A percentile compares a stretch with the other conserved stretches of the same genome.
Evolutionary conservation across 2,797 vertebrate genomes (phyloP).

Genomic region (Coendou prehensilis): DNA sequence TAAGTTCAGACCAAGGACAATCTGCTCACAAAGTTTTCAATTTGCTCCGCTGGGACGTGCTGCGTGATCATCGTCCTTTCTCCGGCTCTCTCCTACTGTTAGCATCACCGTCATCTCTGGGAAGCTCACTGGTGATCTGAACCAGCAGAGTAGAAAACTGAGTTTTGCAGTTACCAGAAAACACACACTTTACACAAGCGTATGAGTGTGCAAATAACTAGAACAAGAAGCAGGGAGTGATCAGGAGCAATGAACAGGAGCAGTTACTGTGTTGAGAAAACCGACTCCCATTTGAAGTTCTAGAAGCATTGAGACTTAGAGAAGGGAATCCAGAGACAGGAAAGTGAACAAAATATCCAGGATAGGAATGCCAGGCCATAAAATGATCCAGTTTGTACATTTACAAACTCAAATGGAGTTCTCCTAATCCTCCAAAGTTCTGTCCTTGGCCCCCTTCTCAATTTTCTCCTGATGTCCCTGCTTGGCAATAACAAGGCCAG

Average conservation of each 20-base stretch:
- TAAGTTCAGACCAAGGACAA: conserved; percentile 61
- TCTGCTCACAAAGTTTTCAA: neutral
- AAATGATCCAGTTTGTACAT: neutral
- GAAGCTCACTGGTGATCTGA: neutral
- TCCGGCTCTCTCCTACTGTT: neutral
- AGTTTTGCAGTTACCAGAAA: neutral
- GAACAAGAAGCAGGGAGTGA: neutral
- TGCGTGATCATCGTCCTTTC: neutral
- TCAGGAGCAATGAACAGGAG: neutral
- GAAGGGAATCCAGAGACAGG: neutral
- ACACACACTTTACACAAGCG: neutral
- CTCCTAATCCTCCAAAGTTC: neutral
- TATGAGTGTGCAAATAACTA: neutral
- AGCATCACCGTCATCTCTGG: neutral
- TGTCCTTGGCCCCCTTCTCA: conserved; percentile 29
- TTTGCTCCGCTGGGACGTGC: neutral
- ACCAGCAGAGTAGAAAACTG: neutral
- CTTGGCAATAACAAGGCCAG: conserved; percentile 36
- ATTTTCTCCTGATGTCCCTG: conserved; percentile 1
- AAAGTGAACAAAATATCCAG: neutral
- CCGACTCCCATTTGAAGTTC: neutral
- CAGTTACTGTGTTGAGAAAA: neutral
- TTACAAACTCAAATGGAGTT: neutral
- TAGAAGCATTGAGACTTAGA: neutral
- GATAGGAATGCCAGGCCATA: neutral